Conservation (phyloP, 2,888 invertebrate genomes). For the Zhuqinia jingwanae region DNA sequence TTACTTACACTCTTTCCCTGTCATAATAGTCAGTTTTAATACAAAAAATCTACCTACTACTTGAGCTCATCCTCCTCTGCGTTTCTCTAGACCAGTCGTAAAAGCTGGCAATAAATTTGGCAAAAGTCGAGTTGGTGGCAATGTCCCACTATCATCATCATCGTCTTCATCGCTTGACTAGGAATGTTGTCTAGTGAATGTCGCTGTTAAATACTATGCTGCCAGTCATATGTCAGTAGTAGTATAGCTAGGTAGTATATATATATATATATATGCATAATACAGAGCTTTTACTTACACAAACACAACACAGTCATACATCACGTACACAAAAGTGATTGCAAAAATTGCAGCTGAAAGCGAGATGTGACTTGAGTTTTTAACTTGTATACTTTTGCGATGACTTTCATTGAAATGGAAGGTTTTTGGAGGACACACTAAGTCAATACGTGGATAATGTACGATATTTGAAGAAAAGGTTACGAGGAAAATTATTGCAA, state of each 20-base stretch:
- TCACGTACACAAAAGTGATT: background rate
- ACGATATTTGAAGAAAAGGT: background rate
- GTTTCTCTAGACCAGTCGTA: conserved; percentile 1
- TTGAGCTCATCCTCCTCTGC: conserved; percentile 11
- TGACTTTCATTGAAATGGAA: conserved; percentile 28
- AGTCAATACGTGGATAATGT: background rate
- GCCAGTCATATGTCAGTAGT: background rate
- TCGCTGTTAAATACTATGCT: conserved; percentile 3
- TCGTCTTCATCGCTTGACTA: background rate
- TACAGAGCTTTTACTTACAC: background rate
- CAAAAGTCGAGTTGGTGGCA: conserved; percentile 48
- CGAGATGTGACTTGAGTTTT: background rate
- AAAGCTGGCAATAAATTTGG: conserved; percentile 48
- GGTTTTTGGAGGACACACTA: conserved; percentile 34
- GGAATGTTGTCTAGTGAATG: background rate
- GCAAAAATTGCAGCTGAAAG: conserved; percentile 8
- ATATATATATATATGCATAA: too few species aligned
- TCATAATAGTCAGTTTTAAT: too few species aligned
- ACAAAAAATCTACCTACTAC: background rate
- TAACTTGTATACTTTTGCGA: background rate
- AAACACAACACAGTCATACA: too few species aligned
- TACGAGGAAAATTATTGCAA: background rate
- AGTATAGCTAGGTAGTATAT: too few species aligned
- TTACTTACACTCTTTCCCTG: too few species aligned
- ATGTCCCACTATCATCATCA: conserved; percentile 32